Percentiles rank a stretch among this genome's conserved stretches.
phyloP scores from a whole-genome alignment of 2,113 vertebrate genomes.

The Leucoraja erinaceus region DNA sequence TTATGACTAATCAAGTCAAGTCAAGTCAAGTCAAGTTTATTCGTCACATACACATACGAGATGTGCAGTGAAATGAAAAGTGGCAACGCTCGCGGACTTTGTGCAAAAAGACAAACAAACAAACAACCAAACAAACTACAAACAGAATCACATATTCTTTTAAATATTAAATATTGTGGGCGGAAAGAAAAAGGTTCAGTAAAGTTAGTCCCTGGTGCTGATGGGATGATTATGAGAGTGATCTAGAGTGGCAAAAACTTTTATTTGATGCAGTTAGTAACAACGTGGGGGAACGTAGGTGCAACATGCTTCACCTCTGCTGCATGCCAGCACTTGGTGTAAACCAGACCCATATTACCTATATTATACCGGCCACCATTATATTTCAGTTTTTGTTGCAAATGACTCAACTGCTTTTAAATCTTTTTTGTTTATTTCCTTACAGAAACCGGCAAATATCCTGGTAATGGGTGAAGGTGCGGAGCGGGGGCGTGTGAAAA shows the following conservation, averaged over 20 bases:
- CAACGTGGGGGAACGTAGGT: not conserved
- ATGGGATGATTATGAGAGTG: not conserved
- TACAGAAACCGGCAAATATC: slow-evolving; percentile 88
- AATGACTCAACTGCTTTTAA: not conserved
- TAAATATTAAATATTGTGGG: too few relatives aligned
- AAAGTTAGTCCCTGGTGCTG: too few relatives aligned
- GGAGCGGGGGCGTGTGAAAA: slow-evolving; percentile 85
- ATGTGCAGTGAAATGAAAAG: too few relatives aligned
- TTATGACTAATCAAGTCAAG: not conserved
- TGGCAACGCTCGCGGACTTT: too few relatives aligned
- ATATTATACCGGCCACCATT: not conserved
- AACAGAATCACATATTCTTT: too few relatives aligned
- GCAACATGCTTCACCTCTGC: not conserved
- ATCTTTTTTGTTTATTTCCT: slow-evolving; percentile 51
- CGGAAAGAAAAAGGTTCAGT: too few relatives aligned
- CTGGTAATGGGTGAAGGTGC: slow-evolving; percentile 87
- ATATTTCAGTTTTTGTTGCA: not conserved
- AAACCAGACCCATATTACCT: not conserved
- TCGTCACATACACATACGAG: too few relatives aligned
- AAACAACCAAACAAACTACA: too few relatives aligned
- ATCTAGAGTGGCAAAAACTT: not conserved
- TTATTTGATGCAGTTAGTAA: not conserved
- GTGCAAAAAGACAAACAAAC: too few relatives aligned
- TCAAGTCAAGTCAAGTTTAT: too few relatives aligned
- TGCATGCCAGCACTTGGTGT: too few relatives aligned